Base-by-base conservation (phyloP, 2,797 vertebrate genomes). In the Cyprinodon diabolis region DNA sequence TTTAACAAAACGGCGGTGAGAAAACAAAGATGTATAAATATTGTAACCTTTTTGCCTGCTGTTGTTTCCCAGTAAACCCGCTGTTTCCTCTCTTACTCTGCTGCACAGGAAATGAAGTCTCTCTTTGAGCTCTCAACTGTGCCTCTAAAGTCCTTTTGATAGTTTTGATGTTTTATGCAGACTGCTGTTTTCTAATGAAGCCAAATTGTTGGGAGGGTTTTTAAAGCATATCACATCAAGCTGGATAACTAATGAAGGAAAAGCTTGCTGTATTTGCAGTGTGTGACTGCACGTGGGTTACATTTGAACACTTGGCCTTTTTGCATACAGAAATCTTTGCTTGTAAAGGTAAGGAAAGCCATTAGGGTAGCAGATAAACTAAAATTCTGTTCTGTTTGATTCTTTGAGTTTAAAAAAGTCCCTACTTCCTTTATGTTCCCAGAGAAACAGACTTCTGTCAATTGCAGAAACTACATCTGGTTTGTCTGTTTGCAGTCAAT, bases 31-130 rank as follows among this genome's bases (percentile, higher is more conserved):
- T 51, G 35, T 57, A 65, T 17, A 63, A 43, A 82, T 69, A 72
- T 83, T 37, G 48, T 76, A 35, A 80, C 57, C 76, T 77, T 77
- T 35, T 40, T 66, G 63, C 60, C 35, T 43, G 14, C 51, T 51
- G 75, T 66, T 40, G 68, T 57, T 8, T 67, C 62, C 55, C 69
- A 73, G 79, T 66, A 49, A 74, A 83, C 19, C 54, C 52, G 43
- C 65, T 45, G 67, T 71, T 80, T 84, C 55, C 69, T 78, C 63
- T 30, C 30, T 81, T 55, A 21, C 72, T 66, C 21, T 6, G 11
- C 66, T 67, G 47, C 35, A 72, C 69, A 74, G 78, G 84, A 87
- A 87, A 85, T 78, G 52, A 84, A 66, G 69, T 54, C 73, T 76
- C 66, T 45, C 58, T 25, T 23, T 57, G 55, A 76, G 77, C 72